Percentiles rank a stretch among this genome's conserved stretches.
Evolutionary conservation across 2,113 vertebrate genomes (phyloP).

Genomic region (Indri indri): DNA sequence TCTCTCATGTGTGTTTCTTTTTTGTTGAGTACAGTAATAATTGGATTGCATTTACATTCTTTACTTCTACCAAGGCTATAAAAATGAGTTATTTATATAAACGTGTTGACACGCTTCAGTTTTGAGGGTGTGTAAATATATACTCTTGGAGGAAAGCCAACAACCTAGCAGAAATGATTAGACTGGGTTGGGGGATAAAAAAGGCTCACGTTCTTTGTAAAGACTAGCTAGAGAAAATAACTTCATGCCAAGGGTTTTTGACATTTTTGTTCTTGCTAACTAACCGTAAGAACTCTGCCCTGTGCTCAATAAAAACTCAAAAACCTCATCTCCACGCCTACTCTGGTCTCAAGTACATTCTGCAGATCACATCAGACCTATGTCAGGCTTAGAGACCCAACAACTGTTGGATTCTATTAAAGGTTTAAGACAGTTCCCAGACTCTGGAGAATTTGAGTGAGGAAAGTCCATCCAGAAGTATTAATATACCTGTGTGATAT

Average conservation of each 20-base stretch:
- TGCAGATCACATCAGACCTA: background rate
- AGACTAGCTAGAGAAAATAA: background rate
- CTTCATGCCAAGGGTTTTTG: background rate
- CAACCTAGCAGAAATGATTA: background rate
- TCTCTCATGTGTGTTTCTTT: background rate
- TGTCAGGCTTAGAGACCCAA: background rate
- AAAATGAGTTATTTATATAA: constrained; percentile 31
- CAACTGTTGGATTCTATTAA: background rate
- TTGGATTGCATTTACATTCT: background rate
- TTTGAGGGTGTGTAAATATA: constrained; percentile 23
- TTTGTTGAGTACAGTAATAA: background rate
- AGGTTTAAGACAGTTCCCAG: background rate
- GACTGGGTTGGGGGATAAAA: background rate
- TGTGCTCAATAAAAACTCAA: background rate
- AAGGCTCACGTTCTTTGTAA: background rate
- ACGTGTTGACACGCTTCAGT: constrained; percentile 13
- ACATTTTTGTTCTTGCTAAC: background rate
- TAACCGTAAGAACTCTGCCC: background rate
- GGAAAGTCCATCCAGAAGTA: background rate
- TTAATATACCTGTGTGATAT: background rate
- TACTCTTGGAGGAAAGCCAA: constrained; percentile 38
- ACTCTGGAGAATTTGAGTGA: background rate
- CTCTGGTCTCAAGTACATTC: background rate
- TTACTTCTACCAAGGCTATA: constrained; percentile 20
- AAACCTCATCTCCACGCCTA: background rate